Evolutionary conservation across 30 jellyfish, hydroid and myxozoan species (phyloP).

Genomic region (Aurelia aurita complex sp. Pacific): DNA sequence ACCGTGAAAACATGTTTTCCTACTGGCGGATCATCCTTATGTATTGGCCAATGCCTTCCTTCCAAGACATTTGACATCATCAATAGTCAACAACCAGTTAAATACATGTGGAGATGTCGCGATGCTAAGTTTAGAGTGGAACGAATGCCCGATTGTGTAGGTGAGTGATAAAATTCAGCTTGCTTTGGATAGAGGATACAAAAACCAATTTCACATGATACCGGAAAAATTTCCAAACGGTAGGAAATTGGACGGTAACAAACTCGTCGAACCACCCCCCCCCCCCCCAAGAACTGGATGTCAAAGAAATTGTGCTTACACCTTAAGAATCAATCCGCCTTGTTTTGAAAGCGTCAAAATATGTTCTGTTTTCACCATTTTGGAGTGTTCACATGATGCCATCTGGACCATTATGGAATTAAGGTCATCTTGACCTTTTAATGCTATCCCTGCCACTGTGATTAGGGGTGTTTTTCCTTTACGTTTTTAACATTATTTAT

Average conservation of each 20-base stretch:
- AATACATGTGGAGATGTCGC: slow-evolving; percentile 41
- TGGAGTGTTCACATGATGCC: too few relatives aligned
- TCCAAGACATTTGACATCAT: slow-evolving; percentile 48
- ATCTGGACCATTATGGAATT: too few relatives aligned
- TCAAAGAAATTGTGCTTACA: too few relatives aligned
- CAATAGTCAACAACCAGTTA: slow-evolving; percentile 38
- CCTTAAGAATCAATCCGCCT: too few relatives aligned
- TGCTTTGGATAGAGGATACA: neutral
- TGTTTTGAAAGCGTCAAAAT: too few relatives aligned
- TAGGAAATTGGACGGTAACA: neutral
- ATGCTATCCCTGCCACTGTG: too few relatives aligned
- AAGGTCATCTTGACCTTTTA: too few relatives aligned
- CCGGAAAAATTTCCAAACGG: neutral
- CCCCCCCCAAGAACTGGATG: too few relatives aligned
- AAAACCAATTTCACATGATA: neutral
- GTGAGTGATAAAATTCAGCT: slow-evolving; percentile 3
- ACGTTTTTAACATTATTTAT: too few relatives aligned
- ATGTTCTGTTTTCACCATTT: too few relatives aligned
- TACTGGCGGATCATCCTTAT: slow-evolving; percentile 29
- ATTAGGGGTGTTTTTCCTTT: too few relatives aligned
- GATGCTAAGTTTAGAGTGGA: slow-evolving; percentile 53
- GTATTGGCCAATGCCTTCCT: slow-evolving; percentile 46
- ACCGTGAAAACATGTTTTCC: slow-evolving; percentile 1
- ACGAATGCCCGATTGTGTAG: slow-evolving; percentile 77
- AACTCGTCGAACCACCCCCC: too few relatives aligned